Percentiles rank a stretch among this genome's conserved stretches.
Evolutionary conservation across 2,113 vertebrate species (phyloP).

Genomic region (Boulengeromyrus knoepffleri): DNA sequence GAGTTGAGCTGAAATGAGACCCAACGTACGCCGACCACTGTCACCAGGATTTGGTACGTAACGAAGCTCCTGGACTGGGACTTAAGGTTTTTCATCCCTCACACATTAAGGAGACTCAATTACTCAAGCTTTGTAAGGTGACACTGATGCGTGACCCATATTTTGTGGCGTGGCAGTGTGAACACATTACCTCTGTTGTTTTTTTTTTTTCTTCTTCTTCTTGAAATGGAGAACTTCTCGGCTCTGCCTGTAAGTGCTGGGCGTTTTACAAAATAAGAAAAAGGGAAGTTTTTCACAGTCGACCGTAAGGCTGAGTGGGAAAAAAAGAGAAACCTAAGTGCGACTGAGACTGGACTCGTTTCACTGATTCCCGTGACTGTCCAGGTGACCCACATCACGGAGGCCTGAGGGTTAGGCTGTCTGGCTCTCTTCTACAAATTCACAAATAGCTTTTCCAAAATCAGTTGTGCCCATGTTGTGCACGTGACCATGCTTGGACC

Average conservation of each 20-base stretch:
- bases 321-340: not conserved
- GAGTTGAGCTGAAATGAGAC: not conserved
- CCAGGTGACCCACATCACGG: not conserved
- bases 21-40: not conserved
- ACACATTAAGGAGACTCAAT: not conserved
- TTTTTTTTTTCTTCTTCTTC: not conserved
- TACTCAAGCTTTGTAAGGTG: not conserved
- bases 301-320: not conserved
- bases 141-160: not conserved
- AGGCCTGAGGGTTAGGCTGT: not conserved
- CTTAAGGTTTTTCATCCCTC: not conserved
- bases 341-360: too few relatives aligned
- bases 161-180: not conserved
- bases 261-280: not conserved
- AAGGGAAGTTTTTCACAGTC: conserved; percentile 1
- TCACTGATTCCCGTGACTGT: not conserved
- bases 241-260: not conserved
- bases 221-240: conserved; percentile 2
- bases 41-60: not conserved
- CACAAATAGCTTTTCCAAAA: not conserved
- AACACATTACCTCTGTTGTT: not conserved
- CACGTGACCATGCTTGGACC: not conserved
- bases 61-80: not conserved
- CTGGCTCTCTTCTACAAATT: not conserved
- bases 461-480: not conserved